These are phyloP conservation scores for Eira barbara DNA, from an alignment of 2,113 vertebrate genomes.

Conservation along the genomic window DNA sequence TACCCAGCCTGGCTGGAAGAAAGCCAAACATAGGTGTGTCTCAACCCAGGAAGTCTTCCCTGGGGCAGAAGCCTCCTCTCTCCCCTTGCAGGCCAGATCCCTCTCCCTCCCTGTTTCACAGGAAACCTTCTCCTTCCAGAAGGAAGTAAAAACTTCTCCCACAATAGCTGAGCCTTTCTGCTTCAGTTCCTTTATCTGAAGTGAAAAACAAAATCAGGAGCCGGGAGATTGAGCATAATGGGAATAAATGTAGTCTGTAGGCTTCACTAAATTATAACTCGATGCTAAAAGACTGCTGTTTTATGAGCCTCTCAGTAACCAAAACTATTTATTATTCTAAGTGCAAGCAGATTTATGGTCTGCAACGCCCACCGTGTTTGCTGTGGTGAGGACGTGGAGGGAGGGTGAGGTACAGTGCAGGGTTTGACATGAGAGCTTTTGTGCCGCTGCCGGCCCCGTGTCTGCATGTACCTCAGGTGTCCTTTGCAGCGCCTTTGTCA, in stretches of 20 bases:
- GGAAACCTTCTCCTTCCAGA: background rate
- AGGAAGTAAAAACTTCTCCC: background rate
- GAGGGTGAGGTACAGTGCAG: background rate
- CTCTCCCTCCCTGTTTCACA: background rate
- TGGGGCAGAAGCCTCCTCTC: background rate
- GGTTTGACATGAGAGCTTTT: background rate
- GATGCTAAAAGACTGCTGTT: background rate
- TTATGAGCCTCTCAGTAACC: background rate
- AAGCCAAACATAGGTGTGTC: background rate
- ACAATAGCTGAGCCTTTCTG: background rate
- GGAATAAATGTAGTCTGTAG: background rate
- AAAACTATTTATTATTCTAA: background rate
- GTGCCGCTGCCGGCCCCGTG: too few species aligned
- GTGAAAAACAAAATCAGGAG: background rate
- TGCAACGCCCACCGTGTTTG: background rate
- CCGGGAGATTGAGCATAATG: background rate
- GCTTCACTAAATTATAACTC: background rate
- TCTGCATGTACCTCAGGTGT: background rate
- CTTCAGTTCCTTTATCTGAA: background rate
- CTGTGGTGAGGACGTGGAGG: background rate
- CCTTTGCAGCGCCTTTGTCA: background rate
- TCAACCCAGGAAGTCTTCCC: background rate
- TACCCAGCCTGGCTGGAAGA: background rate
- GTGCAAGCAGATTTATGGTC: constrained; percentile 5
- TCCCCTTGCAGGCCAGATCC: background rate